Evolutionary conservation across 2,797 vertebrate genomes (phyloP).

Genomic region (Hoplostethus mediterraneus): DNA sequence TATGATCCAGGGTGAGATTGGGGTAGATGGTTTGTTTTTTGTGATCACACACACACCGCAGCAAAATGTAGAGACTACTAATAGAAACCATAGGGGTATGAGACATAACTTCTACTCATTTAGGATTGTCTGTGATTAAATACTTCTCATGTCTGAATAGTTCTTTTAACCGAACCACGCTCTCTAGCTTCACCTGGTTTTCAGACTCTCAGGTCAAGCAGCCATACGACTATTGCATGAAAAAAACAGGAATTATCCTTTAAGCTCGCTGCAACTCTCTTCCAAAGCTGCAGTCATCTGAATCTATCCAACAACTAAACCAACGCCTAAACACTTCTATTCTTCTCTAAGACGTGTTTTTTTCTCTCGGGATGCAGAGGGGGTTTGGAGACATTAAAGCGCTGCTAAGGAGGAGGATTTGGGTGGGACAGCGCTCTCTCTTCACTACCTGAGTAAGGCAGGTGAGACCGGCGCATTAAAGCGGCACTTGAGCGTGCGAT

Average conservation of each 20-base stretch:
- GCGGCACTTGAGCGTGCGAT: constrained; percentile 70
- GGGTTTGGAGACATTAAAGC: constrained; percentile 60
- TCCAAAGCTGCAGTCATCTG: constrained; percentile 64
- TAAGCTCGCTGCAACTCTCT: constrained; percentile 45
- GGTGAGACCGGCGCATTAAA: constrained; percentile 68
- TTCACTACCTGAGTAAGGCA: constrained; percentile 48
- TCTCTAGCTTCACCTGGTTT: constrained; percentile 50
- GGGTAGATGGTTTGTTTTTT: constrained; percentile 4
- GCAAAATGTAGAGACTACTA: not conserved
- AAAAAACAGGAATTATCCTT: constrained; percentile 57
- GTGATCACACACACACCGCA: constrained; percentile 1
- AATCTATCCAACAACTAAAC: constrained; percentile 64
- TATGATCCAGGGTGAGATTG: not conserved
- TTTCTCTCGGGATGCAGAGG: constrained; percentile 39
- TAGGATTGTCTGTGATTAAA: constrained; percentile 26
- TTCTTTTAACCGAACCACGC: constrained; percentile 4
- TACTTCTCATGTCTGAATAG: constrained; percentile 32
- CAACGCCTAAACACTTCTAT: constrained; percentile 31
- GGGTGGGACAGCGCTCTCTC: constrained; percentile 24
- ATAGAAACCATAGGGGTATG: not conserved
- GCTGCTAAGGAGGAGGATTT: constrained; percentile 67
- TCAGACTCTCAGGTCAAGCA: constrained; percentile 64
- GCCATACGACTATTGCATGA: constrained; percentile 50
- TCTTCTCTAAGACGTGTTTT: constrained; percentile 61
- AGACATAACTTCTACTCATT: constrained; percentile 35